Base-by-base conservation (phyloP, 2,113 vertebrate species). In the Electrona antarctica region DNA sequence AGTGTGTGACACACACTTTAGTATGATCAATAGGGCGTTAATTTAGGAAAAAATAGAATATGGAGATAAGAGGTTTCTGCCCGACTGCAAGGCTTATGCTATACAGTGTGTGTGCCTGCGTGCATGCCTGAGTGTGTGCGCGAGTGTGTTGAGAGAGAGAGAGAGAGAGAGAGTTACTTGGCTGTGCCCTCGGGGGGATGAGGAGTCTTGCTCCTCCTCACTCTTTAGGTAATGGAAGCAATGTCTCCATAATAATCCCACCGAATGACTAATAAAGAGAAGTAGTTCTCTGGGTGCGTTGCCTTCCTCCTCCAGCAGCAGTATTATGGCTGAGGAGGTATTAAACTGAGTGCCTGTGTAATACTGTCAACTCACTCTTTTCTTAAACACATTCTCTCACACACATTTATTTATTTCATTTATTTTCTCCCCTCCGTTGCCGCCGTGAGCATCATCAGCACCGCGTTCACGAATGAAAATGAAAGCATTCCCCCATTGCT, bases 161-260 rank as follows among this genome's bases (percentile, higher is more conserved):
- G 2, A 71, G 67, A 12, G 55, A 13, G 70, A 60, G 68, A 75
- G 77, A 81, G 78, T 86, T 84, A 87, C 85, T 86, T 85, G 74
- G 73, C 65, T 55, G 62, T 82, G 78, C 89, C 86, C 78, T 51
- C 74, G 74, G 79, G 82, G 77, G 5, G 33, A 41, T 41, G 69
- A 67, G 71, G 64, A 78, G 78, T 83, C 77, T 79, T 88, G 85
- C 85, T 88, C 83, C 80, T 92, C 88, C 54, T 41, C 33, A 6
- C 70, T 89, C 86, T 90, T 79, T 78, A 93, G 94, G 95, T 95
- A 95, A 93, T 94, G 92, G 94, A 93, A 91, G 92, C 90, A 92
- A 92, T 89, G 87, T 90, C 87, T 90, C 87, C 90, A 75, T 82
- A 94, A 92, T 91, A 94, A 92, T 91, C 78, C 90, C 86, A 82